These are phyloP conservation scores for Bettongia penicillata DNA, from an alignment of 2,113 vertebrate genomes.

Conservation along the genomic window DNA sequence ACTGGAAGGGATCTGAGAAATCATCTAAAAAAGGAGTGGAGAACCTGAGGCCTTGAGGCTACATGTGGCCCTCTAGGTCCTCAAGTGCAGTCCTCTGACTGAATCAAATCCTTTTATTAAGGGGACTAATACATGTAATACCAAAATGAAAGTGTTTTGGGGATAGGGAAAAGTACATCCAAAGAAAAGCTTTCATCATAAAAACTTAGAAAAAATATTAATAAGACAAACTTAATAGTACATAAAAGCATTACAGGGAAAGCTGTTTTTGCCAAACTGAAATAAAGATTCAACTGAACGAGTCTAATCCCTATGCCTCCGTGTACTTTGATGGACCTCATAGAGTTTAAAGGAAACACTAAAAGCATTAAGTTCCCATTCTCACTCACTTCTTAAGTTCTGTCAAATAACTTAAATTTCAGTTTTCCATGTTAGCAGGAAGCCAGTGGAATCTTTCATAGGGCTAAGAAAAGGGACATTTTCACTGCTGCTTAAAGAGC, in stretches of 20 bases:
- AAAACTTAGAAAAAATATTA: not conserved
- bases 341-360: not conserved
- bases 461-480: not conserved
- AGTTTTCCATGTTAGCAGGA: not conserved
- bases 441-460: not conserved
- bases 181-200: not conserved
- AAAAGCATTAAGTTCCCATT: not conserved
- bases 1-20: not conserved
- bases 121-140: not conserved
- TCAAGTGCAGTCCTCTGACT: too few species aligned
- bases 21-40: not conserved
- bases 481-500: not conserved
- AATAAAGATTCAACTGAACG: not conserved
- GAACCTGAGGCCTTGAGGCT: too few species aligned
- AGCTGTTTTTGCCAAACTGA: not conserved
- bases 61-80: too few species aligned
- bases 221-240: not conserved
- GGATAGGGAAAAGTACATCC: not conserved
- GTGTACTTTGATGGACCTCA: not conserved
- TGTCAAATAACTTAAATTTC: not conserved
- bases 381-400: not conserved
- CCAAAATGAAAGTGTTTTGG: not conserved
- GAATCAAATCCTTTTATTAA: too few species aligned
- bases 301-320: not conserved
- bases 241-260: not conserved